phyloP scores from a whole-genome alignment of 2,113 vertebrate genomes.

The Upupa epops region DNA sequence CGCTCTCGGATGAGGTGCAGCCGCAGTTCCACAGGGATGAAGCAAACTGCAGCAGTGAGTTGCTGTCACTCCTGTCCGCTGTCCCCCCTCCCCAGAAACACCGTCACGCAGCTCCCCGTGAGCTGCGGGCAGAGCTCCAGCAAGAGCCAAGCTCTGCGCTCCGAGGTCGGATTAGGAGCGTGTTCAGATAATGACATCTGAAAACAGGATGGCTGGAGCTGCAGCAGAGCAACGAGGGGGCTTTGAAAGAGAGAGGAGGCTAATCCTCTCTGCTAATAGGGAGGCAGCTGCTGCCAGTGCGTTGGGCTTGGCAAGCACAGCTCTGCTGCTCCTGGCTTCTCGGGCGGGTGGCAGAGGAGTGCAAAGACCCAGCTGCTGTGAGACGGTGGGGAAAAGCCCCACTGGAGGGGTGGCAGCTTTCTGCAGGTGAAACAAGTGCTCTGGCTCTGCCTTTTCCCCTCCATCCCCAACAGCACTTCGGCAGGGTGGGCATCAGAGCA shows the following conservation, averaged over 20 bases:
- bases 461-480: neutral
- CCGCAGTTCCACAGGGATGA: slow-evolving; percentile 49
- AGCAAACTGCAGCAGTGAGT: slow-evolving; percentile 35
- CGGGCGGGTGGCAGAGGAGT: neutral
- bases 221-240: neutral
- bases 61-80: neutral
- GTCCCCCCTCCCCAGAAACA: neutral
- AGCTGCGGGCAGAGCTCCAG: slow-evolving; percentile 51
- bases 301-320: neutral
- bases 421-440: neutral
- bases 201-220: slow-evolving; percentile 35
- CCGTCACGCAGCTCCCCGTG: slow-evolving; percentile 41
- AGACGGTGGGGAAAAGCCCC: no score
- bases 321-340: neutral
- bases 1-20: slow-evolving; percentile 52
- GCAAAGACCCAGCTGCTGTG: neutral
- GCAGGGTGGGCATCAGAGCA: neutral
- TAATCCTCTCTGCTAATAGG: slow-evolving; percentile 12
- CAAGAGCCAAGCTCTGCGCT: slow-evolving; percentile 15
- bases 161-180: neutral
- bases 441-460: no score
- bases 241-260: slow-evolving; percentile 45
- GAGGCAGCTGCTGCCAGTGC: neutral
- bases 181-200: slow-evolving; percentile 37
- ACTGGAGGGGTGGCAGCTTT: neutral